phyloP scores from a whole-genome alignment of 2,888 invertebrate species.

The Halictus ligatus region DNA sequence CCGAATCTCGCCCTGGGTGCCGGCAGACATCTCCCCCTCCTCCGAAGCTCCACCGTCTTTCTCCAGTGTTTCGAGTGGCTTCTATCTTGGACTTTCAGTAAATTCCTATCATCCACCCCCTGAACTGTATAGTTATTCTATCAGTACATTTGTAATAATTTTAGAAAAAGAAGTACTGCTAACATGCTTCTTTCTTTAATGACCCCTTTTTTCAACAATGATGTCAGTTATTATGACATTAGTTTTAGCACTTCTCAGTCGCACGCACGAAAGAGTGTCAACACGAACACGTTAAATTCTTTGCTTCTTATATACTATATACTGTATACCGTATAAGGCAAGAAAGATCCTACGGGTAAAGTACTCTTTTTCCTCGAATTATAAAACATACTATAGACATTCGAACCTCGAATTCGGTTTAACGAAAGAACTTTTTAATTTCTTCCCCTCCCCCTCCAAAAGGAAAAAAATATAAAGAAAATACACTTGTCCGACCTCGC shows the following conservation, averaged over 20 bases:
- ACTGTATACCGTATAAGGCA: background rate
- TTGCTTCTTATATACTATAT: background rate
- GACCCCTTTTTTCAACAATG: conserved; percentile 52
- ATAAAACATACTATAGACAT: background rate
- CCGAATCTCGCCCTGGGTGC: conserved; percentile 91
- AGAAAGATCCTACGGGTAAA: background rate
- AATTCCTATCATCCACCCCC: conserved; percentile 83
- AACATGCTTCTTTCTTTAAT: conserved; percentile 65
- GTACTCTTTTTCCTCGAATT: conserved; percentile 6
- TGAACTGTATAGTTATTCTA: conserved; percentile 79
- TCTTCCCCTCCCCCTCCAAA: background rate
- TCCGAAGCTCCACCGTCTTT: conserved; percentile 84
- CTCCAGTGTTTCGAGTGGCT: conserved; percentile 83
- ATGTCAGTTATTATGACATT: conserved; percentile 56
- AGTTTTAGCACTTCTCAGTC: conserved; percentile 6
- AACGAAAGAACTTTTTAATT: background rate
- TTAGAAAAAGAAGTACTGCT: conserved; percentile 60
- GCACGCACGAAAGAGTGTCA: conserved; percentile 6
- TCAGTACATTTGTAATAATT: conserved; percentile 69
- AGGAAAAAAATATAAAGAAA: conserved; percentile 14
- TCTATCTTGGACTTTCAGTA: conserved; percentile 82
- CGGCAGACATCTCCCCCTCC: conserved; percentile 86
- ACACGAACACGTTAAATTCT: conserved; percentile 9
- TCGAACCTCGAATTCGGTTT: background rate
- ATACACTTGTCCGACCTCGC: conserved; percentile 4